Percentiles rank a stretch among this genome's conserved stretches.
These are phyloP conservation scores for Psittacus erithacus DNA, from an alignment of 2,113 vertebrate genomes.

Conservation along the genomic window DNA sequence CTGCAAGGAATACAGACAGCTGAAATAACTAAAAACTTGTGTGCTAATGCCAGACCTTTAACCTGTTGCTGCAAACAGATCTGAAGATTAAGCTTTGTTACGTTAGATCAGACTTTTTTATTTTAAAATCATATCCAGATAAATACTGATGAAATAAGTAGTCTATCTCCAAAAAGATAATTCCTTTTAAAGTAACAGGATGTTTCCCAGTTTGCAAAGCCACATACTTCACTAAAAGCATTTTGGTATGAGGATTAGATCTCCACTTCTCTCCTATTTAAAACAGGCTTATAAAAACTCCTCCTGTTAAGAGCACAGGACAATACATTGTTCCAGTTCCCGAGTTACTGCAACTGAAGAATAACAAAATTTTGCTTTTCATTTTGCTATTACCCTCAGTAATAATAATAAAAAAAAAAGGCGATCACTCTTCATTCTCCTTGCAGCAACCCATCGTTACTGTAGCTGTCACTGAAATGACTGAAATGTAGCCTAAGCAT, in stretches of 20 bases:
- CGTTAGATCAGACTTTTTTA: background rate
- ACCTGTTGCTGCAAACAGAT: background rate
- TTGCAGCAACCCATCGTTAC: background rate
- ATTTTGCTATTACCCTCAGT: background rate
- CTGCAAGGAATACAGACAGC: background rate
- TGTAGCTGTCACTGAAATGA: background rate
- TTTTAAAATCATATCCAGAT: background rate
- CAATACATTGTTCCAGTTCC: background rate
- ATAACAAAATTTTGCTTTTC: background rate
- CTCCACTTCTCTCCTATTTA: background rate
- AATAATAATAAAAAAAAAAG: background rate
- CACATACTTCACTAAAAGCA: background rate
- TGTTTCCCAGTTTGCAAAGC: background rate
- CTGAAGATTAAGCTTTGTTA: background rate
- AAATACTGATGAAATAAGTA: background rate
- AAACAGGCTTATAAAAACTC: background rate
- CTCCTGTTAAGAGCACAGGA: background rate
- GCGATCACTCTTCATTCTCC: background rate
- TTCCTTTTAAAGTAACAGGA: background rate
- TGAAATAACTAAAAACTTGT: background rate
- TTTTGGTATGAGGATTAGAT: background rate
- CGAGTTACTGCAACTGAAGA: background rate
- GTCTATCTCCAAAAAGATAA: background rate
- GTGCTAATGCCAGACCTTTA: background rate
- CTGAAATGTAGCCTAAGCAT: background rate